Evolutionary conservation across 2,888 invertebrate genomes (phyloP), one percentile per base, ranked within the genome.

Genomic region (Ganaspis brasiliensis): DNA sequence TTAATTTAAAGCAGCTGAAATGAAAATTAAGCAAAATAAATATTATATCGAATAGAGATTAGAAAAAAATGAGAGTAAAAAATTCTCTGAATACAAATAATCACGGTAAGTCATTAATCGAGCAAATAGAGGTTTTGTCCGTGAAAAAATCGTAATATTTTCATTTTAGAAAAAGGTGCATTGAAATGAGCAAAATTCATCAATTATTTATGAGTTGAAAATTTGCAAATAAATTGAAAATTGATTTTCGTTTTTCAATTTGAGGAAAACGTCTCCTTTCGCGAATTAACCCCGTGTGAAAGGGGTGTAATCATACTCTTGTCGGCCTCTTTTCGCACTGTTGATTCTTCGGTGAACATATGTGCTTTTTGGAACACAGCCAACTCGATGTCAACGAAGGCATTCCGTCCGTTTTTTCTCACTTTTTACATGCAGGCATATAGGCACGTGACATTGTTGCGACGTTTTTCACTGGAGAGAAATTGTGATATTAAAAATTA

Each of bases 281-380:
- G 26, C 24, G 45, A 67, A 67, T 49, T 45, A 67, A 67, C 67
- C 26, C 45, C 16, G 26, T 24, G 45, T 16, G 67, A 67, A 67
- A 67, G 45, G 45, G 45, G n/a, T 40, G 67, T 67, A 67, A 67
- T 67, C 67, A 67, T 26, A 26, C 67, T 67, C 45, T 67, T 67
- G 67, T 67, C 67, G 24, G 67, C 45, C 45, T 67, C 21, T 67
- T 49, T 49, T 67, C 24, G 67, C 67, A 10, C 67, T 67, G 67
- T 67, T 67, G 67, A 67, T 45, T 67, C 67, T 67, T 45, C 45
- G 10, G 67, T 26, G 67, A 67, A 67, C 45, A 67, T 67, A 67
- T 40, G 16, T 67, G 67, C 45, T 63, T 67, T 67, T 49, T 67
- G 67, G 67, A 67, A 10, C 67, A 24, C n/a, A 67, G 67, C 67